Evolutionary conservation across 2,888 invertebrate genomes (phyloP), one percentile per base, ranked within the genome.

Genomic region (Helleia helle): DNA sequence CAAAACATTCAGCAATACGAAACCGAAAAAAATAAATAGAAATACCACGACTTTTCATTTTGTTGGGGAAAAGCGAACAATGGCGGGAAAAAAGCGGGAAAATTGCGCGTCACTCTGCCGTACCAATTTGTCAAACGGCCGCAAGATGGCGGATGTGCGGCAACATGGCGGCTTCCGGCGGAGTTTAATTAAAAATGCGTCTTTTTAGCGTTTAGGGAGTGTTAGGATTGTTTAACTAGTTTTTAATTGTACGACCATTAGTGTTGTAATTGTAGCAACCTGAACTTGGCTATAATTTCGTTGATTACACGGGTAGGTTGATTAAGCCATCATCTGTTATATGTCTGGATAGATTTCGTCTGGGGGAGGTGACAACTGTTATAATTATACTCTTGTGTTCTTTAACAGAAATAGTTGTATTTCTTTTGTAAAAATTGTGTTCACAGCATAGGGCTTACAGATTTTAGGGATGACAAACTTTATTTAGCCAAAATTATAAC

Each of bases 41-140:
- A 71, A 71, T 65, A 63, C 65, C 68, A 70, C 73, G 77, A 77
- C 74, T 81, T 84, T 81, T 84, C 83, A 84, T 84, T 81, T 75
- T 75, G 77, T 79, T 71, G 80, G 71, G 70, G 72, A 71, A 76
- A 76, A 71, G 73, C 75, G 80, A 79, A 84, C 83, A 83, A 83
- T 80, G 66, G 49, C 51, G 50, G 49, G 77, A 81, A 83, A 83
- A 81, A 50, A 52, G 75, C 72, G 79, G 79, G 77, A 80, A 83
- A 83, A 83, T 83, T 83, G 81, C 83, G 81, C 83, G 84, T 84
- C 84, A 84, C 80, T 79, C 79, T 72, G 66, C 69, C 77, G 71
- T 76, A 79, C 77, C 84, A 83, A 84, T 84, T 84, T 84, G 83
- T 84, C 83, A 84, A 84, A 80, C 76, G 76, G 66, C 65, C 71